These are phyloP conservation scores for Eristalis tenax DNA, from an alignment of 2,888 invertebrate species.

Conservation along the genomic window DNA sequence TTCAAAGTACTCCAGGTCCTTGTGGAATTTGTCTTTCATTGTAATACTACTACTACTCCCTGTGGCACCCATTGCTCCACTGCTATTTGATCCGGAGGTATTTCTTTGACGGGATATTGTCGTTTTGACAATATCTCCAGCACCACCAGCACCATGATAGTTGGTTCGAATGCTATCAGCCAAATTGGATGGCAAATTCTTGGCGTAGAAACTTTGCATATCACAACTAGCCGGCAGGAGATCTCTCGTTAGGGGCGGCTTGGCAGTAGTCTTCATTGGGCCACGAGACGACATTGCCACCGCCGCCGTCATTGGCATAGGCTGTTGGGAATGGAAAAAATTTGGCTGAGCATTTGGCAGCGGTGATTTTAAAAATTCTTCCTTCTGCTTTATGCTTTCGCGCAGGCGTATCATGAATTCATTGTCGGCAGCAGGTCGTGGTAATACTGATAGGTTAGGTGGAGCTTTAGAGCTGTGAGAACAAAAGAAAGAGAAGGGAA, in stretches of 20 bases:
- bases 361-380: slow-evolving; percentile 91
- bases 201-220: slow-evolving; percentile 77
- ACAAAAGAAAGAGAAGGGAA: not conserved
- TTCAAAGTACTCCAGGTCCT: slow-evolving; percentile 79
- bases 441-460: slow-evolving; percentile 80
- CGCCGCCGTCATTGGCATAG: slow-evolving; percentile 54
- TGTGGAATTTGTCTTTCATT: slow-evolving; percentile 77
- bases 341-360: slow-evolving; percentile 73
- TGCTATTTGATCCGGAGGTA: slow-evolving; percentile 43
- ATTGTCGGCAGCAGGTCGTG: slow-evolving; percentile 76
- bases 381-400: slow-evolving; percentile 93
- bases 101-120: slow-evolving; percentile 49
- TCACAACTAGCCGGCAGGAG: slow-evolving; percentile 76
- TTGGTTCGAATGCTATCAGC: slow-evolving; percentile 58
- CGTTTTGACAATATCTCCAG: slow-evolving; percentile 59
- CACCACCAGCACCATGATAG: slow-evolving; percentile 67
- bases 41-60: slow-evolving; percentile 69
- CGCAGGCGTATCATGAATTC: slow-evolving; percentile 87
- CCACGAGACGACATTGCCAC: slow-evolving; percentile 70
- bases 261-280: slow-evolving; percentile 73
- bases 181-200: slow-evolving; percentile 69
- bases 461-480: slow-evolving; percentile 78
- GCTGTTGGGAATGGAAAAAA: slow-evolving; percentile 67
- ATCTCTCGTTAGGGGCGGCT: slow-evolving; percentile 74
- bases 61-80: slow-evolving; percentile 47